Evolutionary conservation across 2,888 invertebrate genomes (phyloP), one percentile per base, ranked within the genome.

Genomic region (Sinohyriopsis cumingii): DNA sequence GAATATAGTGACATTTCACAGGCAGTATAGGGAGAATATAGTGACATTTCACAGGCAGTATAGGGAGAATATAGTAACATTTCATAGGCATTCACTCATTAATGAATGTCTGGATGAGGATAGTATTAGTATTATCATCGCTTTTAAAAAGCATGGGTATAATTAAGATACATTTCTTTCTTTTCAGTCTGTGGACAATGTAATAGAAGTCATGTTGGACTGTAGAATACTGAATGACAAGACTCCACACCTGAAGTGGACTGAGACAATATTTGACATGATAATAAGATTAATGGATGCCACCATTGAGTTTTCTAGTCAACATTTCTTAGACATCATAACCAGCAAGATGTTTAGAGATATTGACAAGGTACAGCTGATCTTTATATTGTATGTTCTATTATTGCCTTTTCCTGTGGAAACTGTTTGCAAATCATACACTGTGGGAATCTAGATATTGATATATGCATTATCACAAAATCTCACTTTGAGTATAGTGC

Each of bases 181-280:
- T 22, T 73, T 77, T 24, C 85, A 94, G 94, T 93, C 94, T 24
- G 92, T 93, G 4, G 95, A 96, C 81, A 95, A 94, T 82, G 93
- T 97, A 45, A 91, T 97, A 65, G 95, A 96, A 82, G 94, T 94
- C 0, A 93, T 96, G 72, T 92, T 95, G 86, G 94, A 95, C 73
- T 96, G 96, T 88, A 96, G 96, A 87, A 94, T 95, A 91, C 91
- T 95, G 78, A 91, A 94, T 81, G 93, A 94, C 5, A 94, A 94
- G 59, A 91, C 96, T 76, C 95, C 95, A 15, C 93, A 93, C 75
- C 93, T 94, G 59, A 93, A 95, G 72, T 97, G 97, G 96, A 94
- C 95, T 0, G 95, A 95, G 78, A 93, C 93, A 4, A 94, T 96
- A 20, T 94, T 94, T 77, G 93, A 93, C 73, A 91, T 96, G 87